Evolutionary conservation across 2,113 vertebrate genomes (phyloP), one percentile per base, ranked within the genome.

Genomic region (Semicossyphus pulcher): DNA sequence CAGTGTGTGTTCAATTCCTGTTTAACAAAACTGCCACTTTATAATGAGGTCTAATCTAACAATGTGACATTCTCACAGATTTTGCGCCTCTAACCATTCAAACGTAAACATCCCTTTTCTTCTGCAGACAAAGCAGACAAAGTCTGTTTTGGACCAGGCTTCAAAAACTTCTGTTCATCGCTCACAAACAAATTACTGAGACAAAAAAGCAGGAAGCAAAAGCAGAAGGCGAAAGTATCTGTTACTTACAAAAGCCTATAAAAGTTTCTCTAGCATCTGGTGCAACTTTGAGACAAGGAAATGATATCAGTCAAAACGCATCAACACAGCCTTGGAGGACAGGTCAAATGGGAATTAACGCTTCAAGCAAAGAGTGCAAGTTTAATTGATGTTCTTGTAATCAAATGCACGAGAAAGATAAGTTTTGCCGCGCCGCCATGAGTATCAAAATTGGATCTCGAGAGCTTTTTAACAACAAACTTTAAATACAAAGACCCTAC

Each of bases 321-420:
- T 72, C 31, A 61, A 36, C 20, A 7, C 9, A 8, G 59, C 66
- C 48, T 36, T 25, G 10, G 57, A 80, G 64, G 69, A 75, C 39
- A 58, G 66, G 66, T 75, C 52, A 32, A 85, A 81, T 63, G 76
- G 70, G 82, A 86, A 73, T 80, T 54, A 59, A 45, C 2, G 49
- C 76, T 72, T 49, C 18, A 23, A 72, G 76, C 32, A 29, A 52
- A 36, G 25, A 42, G 20, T 21, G 39, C 1, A 53, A 51, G 65
- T 77, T 57, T 70, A 81, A 86, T 83, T 81, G 44, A 34, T 45
- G 26, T 70, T 76, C 44, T 21, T 29, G 12, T 81, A 59, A 83
- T 80, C 68, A 51, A 65, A 47, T 34, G 53, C 28, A 29, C 10
- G 44, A 74, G 64, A 10, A 36, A 76, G 67, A 66, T 81, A 58